Evolutionary conservation across 2,888 invertebrate species (phyloP), one percentile per base, ranked within the genome.

Genomic region (Leucophora obtusa): DNA sequence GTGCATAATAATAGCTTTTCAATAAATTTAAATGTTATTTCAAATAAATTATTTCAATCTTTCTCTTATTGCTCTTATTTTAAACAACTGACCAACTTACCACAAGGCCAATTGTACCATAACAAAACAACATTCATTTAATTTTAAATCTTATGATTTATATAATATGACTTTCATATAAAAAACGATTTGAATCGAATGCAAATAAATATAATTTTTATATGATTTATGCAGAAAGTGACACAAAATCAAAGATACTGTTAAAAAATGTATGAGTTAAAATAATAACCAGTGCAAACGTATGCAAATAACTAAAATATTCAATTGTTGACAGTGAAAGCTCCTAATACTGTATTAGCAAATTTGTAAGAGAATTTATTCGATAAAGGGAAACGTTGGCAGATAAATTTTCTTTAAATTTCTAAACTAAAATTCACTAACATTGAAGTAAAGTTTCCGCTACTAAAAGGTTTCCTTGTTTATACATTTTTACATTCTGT

Each of bases 61-160:
- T 6, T 28, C 7, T 28, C 6, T 6, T 6, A 28, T 28, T 6
- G 1, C 1, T 28, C 6, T 28, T 28, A 28, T 28, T 28, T 28
- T 6, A 38, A 38, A 38, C 38, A 38, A 28, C 11, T 38, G 38
- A 5, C 38, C 38, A 38, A 11, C 2, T 47, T 21, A 58, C 47
- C 33, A 50, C 28, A 69, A 59, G 50, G 58, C 58, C 50, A 35
- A 10, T 51, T 17, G 14, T 73, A 2, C 35, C 51, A 59, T 15
- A 28, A 51, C 14, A 59, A 53, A 21, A 51, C 35, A 11, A 38
- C 11, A 74, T 51, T 53, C 14, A 59, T 69, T 78, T 65, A 69
- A 65, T 70, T 65, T 68, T 53, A 70, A 74, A 79, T 70, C 73
- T 60, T 59, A 24, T 70, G 65, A 79, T 73, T 79, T 73, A 73